Evolutionary conservation across 2,113 vertebrate species (phyloP), one percentile per base, ranked within the genome.

Genomic region (Sialia sialis): DNA sequence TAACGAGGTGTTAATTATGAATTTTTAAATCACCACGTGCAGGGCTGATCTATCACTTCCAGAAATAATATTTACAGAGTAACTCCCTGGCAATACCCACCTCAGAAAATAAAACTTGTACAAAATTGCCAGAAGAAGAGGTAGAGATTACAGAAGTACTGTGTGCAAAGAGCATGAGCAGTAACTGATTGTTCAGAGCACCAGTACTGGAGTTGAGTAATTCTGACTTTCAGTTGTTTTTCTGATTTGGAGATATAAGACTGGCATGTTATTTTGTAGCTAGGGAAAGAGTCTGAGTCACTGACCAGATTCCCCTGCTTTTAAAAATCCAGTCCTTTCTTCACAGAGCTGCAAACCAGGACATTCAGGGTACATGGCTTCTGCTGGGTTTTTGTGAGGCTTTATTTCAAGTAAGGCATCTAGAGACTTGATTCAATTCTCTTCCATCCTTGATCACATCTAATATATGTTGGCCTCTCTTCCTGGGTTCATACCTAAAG

Each of bases 1-100:
- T 91, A 95, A 76, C 0, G 4, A 89, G 63, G 85, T 95, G 81
- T 94, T 95, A 87, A 92, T 92, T 94, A 73, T n/a, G 68, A 62
- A 48, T 68, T 90, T 89, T 88, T 82, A 82, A 93, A 85, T 91
- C 62, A 64, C 39, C 12, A 3, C 39, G 22, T 79, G 90, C 85
- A 79, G 16, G 49, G 75, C 29, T 62, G 44, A 79, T 72, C 48
- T 64, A 9, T 92, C 41, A 13, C 49, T 90, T 92, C 89, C 89
- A 95, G 70, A 91, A 88, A 82, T 76, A 94, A 95, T 92, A 94
- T 96, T 95, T 95, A 87, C 62, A 62, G 66, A 87, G 81, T 52
- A 89, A 54, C 84, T 96, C 30, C 66, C 32, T 95, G 89, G 87
- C 77, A 95, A 68, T 68, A 73, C 15, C 77, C 30, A 55, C 81